These are phyloP conservation scores for Zaprionus obscuricornis DNA, from an alignment of 2,888 invertebrate genomes.

Conservation along the genomic window DNA sequence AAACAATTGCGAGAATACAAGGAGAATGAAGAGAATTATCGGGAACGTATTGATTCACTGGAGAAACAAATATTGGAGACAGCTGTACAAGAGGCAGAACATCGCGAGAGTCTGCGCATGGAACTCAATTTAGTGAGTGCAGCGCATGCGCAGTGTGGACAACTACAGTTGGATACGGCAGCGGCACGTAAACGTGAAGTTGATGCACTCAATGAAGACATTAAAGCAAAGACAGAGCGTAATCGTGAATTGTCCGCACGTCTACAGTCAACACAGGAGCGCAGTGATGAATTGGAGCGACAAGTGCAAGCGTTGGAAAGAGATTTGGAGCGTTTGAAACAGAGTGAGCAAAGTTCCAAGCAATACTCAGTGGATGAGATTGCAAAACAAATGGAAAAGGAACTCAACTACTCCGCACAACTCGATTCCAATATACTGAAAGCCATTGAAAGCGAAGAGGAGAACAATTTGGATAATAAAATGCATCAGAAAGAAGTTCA, in stretches of 20 bases:
- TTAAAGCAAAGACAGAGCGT: conserved; percentile 86
- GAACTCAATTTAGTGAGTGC: conserved; percentile 83
- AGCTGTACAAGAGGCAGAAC: conserved; percentile 65
- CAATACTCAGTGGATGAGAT: conserved; percentile 85
- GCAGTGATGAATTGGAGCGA: conserved; percentile 82
- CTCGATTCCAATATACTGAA: conserved; percentile 86
- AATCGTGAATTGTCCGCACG: conserved; percentile 72
- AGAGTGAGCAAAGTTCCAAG: conserved; percentile 78
- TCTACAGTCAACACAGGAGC: conserved; percentile 65
- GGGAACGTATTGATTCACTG: conserved; percentile 68
- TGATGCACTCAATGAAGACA: conserved; percentile 85
- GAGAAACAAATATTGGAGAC: conserved; percentile 70
- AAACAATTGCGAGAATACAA: conserved; percentile 72
- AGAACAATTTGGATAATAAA: conserved; percentile 80
- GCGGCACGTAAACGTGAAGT: conserved; percentile 85
- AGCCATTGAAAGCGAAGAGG: conserved; percentile 85
- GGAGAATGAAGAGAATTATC: conserved; percentile 72
- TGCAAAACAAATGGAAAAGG: conserved; percentile 85
- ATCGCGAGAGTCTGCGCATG: conserved; percentile 83
- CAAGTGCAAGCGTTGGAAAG: conserved; percentile 84
- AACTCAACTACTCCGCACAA: conserved; percentile 86
- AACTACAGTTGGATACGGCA: conserved; percentile 78
- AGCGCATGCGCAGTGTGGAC: conserved; percentile 80
- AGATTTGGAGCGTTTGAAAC: conserved; percentile 78
- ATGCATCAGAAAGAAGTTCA: conserved; percentile 60